These are phyloP conservation scores for Paramuricea clavata DNA, from an alignment of 92 coral and sea anemone genomes.

Conservation along the genomic window DNA sequence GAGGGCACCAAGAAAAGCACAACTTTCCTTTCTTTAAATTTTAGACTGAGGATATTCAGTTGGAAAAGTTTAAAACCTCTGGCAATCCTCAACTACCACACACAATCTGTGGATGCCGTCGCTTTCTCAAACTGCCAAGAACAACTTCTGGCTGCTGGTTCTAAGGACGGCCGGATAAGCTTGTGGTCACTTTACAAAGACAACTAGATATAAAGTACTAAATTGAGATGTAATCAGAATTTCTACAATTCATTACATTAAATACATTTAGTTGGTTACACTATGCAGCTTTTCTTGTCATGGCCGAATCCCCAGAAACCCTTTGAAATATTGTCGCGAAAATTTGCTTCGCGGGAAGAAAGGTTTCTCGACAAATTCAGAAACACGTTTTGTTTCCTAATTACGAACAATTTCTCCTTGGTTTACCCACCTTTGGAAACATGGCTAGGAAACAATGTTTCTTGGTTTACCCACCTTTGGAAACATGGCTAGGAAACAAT, in stretches of 20 bases:
- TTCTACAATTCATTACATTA: neutral
- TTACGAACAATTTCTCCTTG: too few relatives aligned
- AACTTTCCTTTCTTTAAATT: neutral
- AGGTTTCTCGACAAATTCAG: too few relatives aligned
- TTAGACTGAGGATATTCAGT: constrained; percentile 86
- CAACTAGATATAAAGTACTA: neutral
- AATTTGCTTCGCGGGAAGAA: too few relatives aligned
- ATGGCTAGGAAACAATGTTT: too few relatives aligned
- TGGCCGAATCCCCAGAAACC: too few relatives aligned
- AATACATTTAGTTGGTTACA: neutral
- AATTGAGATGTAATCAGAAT: neutral
- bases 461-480: too few relatives aligned
- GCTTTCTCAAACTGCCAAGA: constrained; percentile 80
- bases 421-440: too few relatives aligned
- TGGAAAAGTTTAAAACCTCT: constrained; percentile 88
- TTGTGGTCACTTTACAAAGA: constrained; percentile 93
- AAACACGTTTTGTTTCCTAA: too few relatives aligned
- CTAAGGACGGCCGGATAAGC: constrained; percentile 92
- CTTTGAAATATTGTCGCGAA: too few relatives aligned
- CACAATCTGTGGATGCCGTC: constrained; percentile 77
- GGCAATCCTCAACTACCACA: constrained; percentile 86
- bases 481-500: too few relatives aligned
- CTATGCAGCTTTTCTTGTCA: neutral
- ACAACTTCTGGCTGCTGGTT: constrained; percentile 85
- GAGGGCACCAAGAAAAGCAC: neutral